Base-by-base conservation (phyloP, 2,888 invertebrate genomes). In the Meliscaeva auricollis region DNA sequence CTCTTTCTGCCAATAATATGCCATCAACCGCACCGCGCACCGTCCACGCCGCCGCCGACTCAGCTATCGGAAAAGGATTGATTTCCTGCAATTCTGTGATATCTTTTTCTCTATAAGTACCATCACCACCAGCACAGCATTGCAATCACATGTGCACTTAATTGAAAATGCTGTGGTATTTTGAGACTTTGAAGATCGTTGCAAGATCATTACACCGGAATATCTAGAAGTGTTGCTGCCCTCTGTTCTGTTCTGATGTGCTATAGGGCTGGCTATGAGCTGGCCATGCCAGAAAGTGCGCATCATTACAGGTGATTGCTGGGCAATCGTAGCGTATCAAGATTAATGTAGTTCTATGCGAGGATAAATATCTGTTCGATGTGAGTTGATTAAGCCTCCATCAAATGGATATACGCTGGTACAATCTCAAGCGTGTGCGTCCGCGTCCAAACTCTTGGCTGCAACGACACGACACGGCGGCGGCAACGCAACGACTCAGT, bases 331-430 rank as follows among this genome's bases (percentile, higher is more conserved):
- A 72, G 58, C 68, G 85, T 69, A 81, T 76, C 64, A 76, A 81
- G 85, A 81, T 81, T 85, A 85, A 85, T 85, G 85, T 54, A 81
- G 81, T 81, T 77, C 84, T 81, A 77, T 64, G 72, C 85, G 73
- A 52, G 81, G 56, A 85, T 85, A 85, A 85, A 77, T 81, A 85
- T 73, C 81, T 85, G 85, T 73, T 85, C 76, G 81, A 77, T 85
- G 76, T 69, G 81, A 85, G 85, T 85, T 85, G 85, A 85, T 85
- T 85, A 85, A 64, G 77, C 72, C 70, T 48, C 85, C 81, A 73
- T 80, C 69, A 64, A 44, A 48, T 62, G 56, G 48, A 41, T 64
- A 54, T 48, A 44, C 38, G 41, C 38, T 11, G 41, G 41, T n/a
- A 17, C 0, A 13, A 32, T 48, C 32, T 48, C 32, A 32, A 41